Evolutionary conservation across 2,113 vertebrate species (phyloP).

Genomic region (Corydoras sp.): DNA sequence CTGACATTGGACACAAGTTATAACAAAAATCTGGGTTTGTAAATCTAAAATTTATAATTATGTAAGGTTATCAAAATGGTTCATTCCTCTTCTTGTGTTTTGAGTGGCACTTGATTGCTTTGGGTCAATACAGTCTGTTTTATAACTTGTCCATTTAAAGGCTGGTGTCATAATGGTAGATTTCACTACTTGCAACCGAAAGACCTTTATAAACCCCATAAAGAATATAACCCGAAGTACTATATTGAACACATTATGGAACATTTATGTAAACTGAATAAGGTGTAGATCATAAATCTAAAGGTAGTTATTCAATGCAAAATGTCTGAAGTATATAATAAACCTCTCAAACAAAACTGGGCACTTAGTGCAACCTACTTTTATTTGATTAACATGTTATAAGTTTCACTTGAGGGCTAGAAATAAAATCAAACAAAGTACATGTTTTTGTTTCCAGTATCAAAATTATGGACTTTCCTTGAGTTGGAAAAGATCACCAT

Average conservation of each 20-base stretch:
- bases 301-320: background rate
- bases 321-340: background rate
- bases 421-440: background rate
- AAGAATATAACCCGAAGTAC: slow-evolving; percentile 16
- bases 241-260: background rate
- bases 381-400: background rate
- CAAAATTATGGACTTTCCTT: background rate
- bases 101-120: slow-evolving; percentile 8
- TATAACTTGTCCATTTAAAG: slow-evolving; percentile 17
- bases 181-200: slow-evolving; percentile 17
- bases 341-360: background rate
- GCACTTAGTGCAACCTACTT: background rate
- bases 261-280: slow-evolving; percentile 4
- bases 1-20: slow-evolving; percentile 25
- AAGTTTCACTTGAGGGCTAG: too few species aligned
- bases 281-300: slow-evolving; percentile 7
- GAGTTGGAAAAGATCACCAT: slow-evolving; percentile 25
- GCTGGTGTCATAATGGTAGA: slow-evolving; percentile 15
- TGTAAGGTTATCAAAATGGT: slow-evolving; percentile 37
- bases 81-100: slow-evolving; percentile 30
- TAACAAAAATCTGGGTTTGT: slow-evolving; percentile 31
- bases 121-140: background rate
- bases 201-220: slow-evolving; percentile 33
- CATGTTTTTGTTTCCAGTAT: background rate
- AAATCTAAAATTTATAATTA: slow-evolving; percentile 19